Base-by-base conservation (phyloP, 2,888 invertebrate species). In the Mactromeris polynyma region DNA sequence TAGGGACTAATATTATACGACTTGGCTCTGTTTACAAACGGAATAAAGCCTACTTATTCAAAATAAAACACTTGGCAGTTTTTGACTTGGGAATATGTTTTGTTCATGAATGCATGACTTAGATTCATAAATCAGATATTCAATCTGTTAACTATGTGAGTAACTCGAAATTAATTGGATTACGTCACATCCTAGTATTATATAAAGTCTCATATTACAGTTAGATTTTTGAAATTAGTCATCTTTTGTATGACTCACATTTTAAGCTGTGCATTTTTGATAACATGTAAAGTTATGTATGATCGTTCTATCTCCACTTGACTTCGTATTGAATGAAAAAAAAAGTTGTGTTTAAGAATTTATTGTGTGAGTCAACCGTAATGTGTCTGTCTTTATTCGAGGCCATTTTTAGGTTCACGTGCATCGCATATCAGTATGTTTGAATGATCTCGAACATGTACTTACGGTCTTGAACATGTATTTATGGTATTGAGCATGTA, bases 161-260 rank as follows among this genome's bases (percentile, higher is more conserved):
- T 73, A 73, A 73, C 36, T 73, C 31, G 19, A 73, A 26, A 73
- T 73, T 73, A 73, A 73, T 73, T 33, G 33, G n/a, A 73, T 73
- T 73, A 33, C 73, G 26, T 73, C 73, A 73, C 14, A 36, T 73
- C 73, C 73, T 73, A 36, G 4, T 73, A 33, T 73, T 33, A 14
- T 36, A 17, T 73, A 73, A 17, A 73, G 26, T 73, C 26, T n/a
- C 58, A n/a, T 7, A 64, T 64, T 26, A 64, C n/a, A 64, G n/a
- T 26, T 64, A 26, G 26, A 7, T 26, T 64, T 64, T 64, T 64
- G 11, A 26, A 26, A 64, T 64, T 64, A 64, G n/a, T 64, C 58
- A 64, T n/a, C n/a, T 26, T 4, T 7, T 11, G 26, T 1, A 64
- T 64, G 58, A 64, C 26, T 64, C 58, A 64, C 26, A 26, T 64